These are phyloP conservation scores for Nezara viridula DNA, from an alignment of 2,888 invertebrate genomes.

Conservation along the genomic window DNA sequence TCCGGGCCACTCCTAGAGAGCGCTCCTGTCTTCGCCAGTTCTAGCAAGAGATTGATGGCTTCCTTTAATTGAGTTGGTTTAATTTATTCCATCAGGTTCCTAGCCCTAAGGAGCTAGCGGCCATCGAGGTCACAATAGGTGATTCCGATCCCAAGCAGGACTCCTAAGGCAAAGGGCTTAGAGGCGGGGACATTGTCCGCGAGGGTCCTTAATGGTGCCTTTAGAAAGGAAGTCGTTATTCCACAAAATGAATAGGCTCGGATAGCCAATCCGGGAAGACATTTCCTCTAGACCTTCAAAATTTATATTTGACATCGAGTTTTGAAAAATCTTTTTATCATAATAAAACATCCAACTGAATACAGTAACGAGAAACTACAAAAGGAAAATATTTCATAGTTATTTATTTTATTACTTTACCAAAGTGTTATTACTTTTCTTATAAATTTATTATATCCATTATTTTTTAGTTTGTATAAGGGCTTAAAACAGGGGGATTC, in stretches of 20 bases:
- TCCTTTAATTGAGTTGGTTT: background rate
- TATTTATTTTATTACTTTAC: too few species aligned
- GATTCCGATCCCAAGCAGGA: background rate
- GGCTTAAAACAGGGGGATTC: too few species aligned
- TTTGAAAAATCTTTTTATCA: too few species aligned
- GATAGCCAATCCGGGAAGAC: background rate
- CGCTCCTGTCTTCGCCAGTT: background rate
- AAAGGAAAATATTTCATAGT: too few species aligned
- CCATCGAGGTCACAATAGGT: background rate
- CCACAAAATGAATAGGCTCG: background rate
- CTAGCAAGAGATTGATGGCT: background rate
- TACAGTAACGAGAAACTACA: too few species aligned
- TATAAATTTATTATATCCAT: too few species aligned
- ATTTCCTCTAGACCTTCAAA: too few species aligned
- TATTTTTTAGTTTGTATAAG: too few species aligned
- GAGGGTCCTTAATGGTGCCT: background rate
- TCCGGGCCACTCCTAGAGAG: background rate
- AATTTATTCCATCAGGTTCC: constrained; percentile 20
- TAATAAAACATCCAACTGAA: too few species aligned
- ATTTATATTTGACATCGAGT: too few species aligned
- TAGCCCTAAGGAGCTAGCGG: background rate
- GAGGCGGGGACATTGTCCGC: background rate
- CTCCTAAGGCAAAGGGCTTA: background rate
- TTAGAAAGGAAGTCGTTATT: background rate
- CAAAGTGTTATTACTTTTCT: too few species aligned